Evolutionary conservation across 2,888 invertebrate species (phyloP), one percentile per base, ranked within the genome.

Genomic region (Margaritifera margaritifera): DNA sequence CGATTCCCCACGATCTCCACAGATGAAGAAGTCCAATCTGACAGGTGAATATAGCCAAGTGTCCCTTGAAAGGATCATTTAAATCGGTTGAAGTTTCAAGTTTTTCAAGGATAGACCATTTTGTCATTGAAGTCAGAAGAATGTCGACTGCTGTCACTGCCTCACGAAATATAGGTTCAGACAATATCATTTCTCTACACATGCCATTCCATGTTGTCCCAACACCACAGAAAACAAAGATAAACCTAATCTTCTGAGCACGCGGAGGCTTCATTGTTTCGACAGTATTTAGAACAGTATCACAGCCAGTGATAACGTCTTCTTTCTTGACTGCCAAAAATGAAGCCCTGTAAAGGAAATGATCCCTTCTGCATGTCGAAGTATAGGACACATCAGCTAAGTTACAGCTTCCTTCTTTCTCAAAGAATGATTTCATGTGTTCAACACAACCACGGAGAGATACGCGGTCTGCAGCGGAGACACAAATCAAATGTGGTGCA

Each of bases 171-270:
- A 72, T 58, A 15, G 51, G 24, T 51, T 64, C 58, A n/a, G 42
- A 54, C 22, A 63, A 51, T 55, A 79, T 61, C 24, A 83, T 25
- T n/a, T 75, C 68, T 53, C 57, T 62, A 42, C 81, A 78, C 81
- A 83, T 83, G n/a, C 79, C 78, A 22, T 22, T 24, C 81, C 81
- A 82, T 6, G 69, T 54, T 3, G 80, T 81, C 1, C 82, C 82
- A 67, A 80, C 78, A 6, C 82, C 84, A 67, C 80, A 71, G 62
- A 79, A 84, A 0, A 83, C 78, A 63, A 79, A 81, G n/a, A 80
- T 68, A 5, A 80, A 51, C 15, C 72, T 66, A 24, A 57, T 66
- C n/a, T 24, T 57, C 22, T 62, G 53, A 18, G 22, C 11, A 1
- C n/a, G n/a, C n/a, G 24, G 27, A 8, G n/a, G 56, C 31, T 18